phyloP scores from a whole-genome alignment of 2,113 vertebrate species.

The Jacana jacana region DNA sequence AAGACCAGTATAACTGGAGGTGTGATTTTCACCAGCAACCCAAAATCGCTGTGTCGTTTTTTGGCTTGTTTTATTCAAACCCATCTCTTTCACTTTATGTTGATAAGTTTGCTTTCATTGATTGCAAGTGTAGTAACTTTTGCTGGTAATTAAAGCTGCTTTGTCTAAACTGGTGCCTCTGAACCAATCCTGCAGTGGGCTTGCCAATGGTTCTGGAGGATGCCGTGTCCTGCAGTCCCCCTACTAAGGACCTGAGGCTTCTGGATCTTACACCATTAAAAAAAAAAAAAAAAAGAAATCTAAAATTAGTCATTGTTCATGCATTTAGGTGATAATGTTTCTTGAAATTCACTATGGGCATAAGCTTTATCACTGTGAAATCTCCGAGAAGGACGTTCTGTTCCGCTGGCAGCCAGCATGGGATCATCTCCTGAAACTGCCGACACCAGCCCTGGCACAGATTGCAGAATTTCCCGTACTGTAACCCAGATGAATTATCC shows the following conservation, averaged over 20 bases:
- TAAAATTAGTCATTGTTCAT: conserved; percentile 1
- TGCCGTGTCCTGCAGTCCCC: neutral
- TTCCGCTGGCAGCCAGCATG: conserved; percentile 64
- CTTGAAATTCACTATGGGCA: neutral
- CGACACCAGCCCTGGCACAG: conserved; percentile 51
- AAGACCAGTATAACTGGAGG: neutral
- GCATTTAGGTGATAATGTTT: conserved; percentile 19
- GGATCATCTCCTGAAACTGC: conserved; percentile 52
- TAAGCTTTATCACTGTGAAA: conserved; percentile 30
- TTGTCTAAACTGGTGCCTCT: neutral
- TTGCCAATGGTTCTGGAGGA: neutral
- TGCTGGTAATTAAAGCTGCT: neutral
- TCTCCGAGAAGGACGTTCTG: conserved; percentile 51
- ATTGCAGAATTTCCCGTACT: conserved; percentile 47
- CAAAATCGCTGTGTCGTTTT: neutral
- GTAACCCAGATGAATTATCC: conserved; percentile 56
- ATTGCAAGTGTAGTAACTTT: neutral
- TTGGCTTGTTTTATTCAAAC: neutral
- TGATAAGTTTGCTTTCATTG: neutral
- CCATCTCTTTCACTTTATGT: neutral
- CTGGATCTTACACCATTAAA: neutral
- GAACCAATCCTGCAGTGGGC: accelerated
- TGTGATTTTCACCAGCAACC: neutral
- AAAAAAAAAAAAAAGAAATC: neutral
- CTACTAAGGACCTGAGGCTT: neutral